These are phyloP conservation scores for Diacarnus erythraeanus DNA, from an alignment of 37 sponge, comb jelly and placozoan species.

Conservation along the genomic window DNA sequence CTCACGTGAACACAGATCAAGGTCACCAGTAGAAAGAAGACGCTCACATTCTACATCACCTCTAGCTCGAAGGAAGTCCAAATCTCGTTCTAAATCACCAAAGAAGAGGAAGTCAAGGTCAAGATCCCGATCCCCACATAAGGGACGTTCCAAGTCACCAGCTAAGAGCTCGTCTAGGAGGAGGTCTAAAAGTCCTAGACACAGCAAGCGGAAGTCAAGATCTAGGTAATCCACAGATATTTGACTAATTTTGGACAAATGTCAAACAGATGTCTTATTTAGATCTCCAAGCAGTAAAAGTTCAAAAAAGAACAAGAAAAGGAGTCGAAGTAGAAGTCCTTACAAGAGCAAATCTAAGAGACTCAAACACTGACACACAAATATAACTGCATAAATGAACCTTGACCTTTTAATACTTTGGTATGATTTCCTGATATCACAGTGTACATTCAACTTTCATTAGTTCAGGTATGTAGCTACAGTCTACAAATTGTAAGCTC, in stretches of 20 bases:
- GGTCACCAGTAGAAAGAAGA: slow-evolving; percentile 1
- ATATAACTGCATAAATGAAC: not conserved
- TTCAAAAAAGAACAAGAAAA: slow-evolving; percentile 39
- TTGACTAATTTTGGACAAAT: too few relatives aligned
- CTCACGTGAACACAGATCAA: not conserved
- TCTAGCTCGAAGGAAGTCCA: not conserved
- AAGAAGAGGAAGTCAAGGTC: slow-evolving; percentile 18
- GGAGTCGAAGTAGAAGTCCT: slow-evolving; percentile 47
- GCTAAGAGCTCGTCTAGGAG: not conserved
- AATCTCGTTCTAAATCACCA: slow-evolving; percentile 11
- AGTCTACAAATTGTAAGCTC: too few relatives aligned
- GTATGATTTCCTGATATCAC: too few relatives aligned
- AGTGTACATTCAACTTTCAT: too few relatives aligned
- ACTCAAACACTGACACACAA: slow-evolving; percentile 13
- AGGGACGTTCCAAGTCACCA: not conserved
- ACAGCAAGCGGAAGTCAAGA: slow-evolving; percentile 10
- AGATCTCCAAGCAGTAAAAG: slow-evolving; percentile 16
- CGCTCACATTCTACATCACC: slow-evolving; percentile 8
- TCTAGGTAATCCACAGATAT: slow-evolving; percentile 32
- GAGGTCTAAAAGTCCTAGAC: slow-evolving; percentile 27
- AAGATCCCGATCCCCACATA: not conserved
- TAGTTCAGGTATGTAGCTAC: too few relatives aligned
- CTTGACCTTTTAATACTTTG: too few relatives aligned
- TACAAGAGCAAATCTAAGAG: slow-evolving; percentile 47
- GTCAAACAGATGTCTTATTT: not conserved